Base-by-base conservation (phyloP, 2,888 invertebrate species). In the Synergus umbraculus region DNA sequence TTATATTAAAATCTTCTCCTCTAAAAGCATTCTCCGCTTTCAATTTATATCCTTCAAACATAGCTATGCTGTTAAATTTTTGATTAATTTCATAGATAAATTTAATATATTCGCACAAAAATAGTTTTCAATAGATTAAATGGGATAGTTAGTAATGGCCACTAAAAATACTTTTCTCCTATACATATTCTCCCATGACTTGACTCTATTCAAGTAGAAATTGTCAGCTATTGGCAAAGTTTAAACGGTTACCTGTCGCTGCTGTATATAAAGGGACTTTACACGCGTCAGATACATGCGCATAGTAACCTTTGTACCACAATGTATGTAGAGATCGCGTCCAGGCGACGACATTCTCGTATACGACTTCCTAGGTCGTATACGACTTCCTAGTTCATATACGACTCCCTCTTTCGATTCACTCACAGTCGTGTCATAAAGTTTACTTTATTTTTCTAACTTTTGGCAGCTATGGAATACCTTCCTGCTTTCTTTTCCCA, bases 391-490 rank as follows among this genome's bases (percentile, higher is more conserved):
- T 64, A 63, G 18, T 46, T 46, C 46, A 4, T 22, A 60, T 60
- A 18, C 46, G 46, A 67, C 22, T 63, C 37, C 43, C 29, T 54
- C 49, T 69, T 49, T 69, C n/a, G n/a, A 69, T 54, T 29, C 29
- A 37, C 15, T 12, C 12, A 60, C 10, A 60, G 8, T 64, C 13
- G 13, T 67, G 18, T 41, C 49, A 69, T 49, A 29, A 69, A 69
- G 69, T 49, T 69, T 37, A n/a, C n/a, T 69, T 69, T 69, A 69
- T 69, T 69, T 69, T 49, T 15, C 69, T n/a, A 69, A 69, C 69
- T 69, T 69, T 49, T 69, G 69, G 69, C 69, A 67, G 46, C 69
- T 54, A 18, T 29, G 69, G 69, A 12, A 49, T 49, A 69, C 46
- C 29, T 37, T 69, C 29, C n/a, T 37, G 54, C 49, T 9, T 8